Evolutionary conservation across 1,140 invertebrate genomes (phyloP).

Genomic region (Ceratosolen fusciceps): DNA sequence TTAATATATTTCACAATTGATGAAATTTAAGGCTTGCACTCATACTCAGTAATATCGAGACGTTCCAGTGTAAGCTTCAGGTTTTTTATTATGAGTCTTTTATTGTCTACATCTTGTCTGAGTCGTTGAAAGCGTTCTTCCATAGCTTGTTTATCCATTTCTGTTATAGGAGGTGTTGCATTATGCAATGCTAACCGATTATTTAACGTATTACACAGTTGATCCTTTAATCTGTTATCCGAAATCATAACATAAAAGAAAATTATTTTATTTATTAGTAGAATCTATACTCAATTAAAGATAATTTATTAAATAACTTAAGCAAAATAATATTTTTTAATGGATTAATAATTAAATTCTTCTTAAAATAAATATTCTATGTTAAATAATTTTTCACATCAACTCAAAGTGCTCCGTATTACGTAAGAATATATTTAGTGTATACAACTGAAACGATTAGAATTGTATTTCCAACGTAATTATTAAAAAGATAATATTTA

Average conservation of each 20-base stretch:
- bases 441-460: no score
- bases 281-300: no score
- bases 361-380: no score
- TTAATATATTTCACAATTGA: neutral
- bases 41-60: constrained; percentile 86
- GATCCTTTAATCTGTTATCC: constrained; percentile 74
- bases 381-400: no score
- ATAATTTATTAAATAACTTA: no score
- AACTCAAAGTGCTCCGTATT: no score
- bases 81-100: constrained; percentile 81
- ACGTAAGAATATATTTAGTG: no score
- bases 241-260: neutral
- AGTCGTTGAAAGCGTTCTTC: constrained; percentile 79
- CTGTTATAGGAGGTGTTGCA: constrained; percentile 66
- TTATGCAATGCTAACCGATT: constrained; percentile 68
- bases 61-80: constrained; percentile 81
- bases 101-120: constrained; percentile 80
- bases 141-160: constrained; percentile 76
- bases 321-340: no score
- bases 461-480: no score
- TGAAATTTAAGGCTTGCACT: neutral
- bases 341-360: no score
- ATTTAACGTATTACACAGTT: constrained; percentile 75
- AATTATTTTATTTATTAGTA: no score
- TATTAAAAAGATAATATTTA: no score